A percentile compares a stretch with the other conserved stretches of the same genome.
phyloP scores from a whole-genome alignment of 1,140 invertebrate genomes.

The Drosophila erecta region DNA sequence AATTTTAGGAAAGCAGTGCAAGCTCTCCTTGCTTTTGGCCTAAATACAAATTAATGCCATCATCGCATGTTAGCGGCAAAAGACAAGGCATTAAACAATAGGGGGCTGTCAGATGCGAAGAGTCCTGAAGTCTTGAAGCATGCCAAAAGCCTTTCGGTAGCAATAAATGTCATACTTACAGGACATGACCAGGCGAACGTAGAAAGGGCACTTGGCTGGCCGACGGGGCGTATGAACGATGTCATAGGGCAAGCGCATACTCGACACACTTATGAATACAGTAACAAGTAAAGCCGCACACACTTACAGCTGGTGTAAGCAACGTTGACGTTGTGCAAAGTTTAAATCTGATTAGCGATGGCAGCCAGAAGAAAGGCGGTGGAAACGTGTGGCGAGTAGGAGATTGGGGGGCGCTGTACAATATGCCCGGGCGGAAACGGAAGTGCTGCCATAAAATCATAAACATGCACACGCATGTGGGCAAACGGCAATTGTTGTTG shows the following conservation, averaged over 20 bases:
- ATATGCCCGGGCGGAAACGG: conserved; percentile 75
- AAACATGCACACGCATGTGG: conserved; percentile 79
- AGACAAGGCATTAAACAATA: conserved; percentile 4
- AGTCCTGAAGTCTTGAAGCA: conserved; percentile 67
- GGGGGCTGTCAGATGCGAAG: conserved; percentile 54
- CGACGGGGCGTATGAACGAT: conserved; percentile 79
- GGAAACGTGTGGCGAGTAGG: neutral
- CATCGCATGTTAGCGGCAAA: conserved; percentile 16
- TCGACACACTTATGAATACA: conserved; percentile 33
- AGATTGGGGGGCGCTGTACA: conserved; percentile 27
- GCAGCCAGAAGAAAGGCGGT: conserved; percentile 19
- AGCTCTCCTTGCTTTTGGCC: neutral
- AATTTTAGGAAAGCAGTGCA: neutral
- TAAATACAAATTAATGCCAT: conserved; percentile 44
- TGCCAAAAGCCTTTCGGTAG: conserved; percentile 80
- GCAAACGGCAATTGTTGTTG: conserved; percentile 53
- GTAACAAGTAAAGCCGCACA: conserved; percentile 11
- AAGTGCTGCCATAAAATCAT: conserved; percentile 83
- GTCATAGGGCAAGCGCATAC: conserved; percentile 67
- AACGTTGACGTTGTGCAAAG: conserved; percentile 79
- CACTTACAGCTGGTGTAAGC: conserved; percentile 51
- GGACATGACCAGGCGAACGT: conserved; percentile 34
- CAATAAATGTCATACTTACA: conserved; percentile 77
- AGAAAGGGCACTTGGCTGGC: conserved; percentile 67
- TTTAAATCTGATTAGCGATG: conserved; percentile 82